Evolutionary conservation across 92 coral and sea anemone genomes (phyloP).

Genomic region (Blastomussa wellsi): DNA sequence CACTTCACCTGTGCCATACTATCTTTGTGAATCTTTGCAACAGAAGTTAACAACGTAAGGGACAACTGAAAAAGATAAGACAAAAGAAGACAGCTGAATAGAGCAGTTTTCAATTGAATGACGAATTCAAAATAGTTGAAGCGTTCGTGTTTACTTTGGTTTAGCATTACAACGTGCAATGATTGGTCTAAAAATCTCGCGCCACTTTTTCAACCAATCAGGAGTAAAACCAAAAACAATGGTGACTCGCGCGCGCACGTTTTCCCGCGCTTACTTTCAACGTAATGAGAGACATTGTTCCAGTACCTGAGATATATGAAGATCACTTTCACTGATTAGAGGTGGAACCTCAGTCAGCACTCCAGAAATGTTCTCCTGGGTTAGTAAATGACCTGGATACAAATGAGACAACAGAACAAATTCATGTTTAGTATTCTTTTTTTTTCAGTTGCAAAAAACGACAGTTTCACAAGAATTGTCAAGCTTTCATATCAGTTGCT

Average conservation of each 20-base stretch:
- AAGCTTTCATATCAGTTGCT: too few relatives aligned
- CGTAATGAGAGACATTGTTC: neutral
- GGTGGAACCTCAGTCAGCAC: slow-evolving; percentile 94
- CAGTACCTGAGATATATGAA: slow-evolving; percentile 94
- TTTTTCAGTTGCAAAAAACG: too few relatives aligned
- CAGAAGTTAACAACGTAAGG: slow-evolving; percentile 85
- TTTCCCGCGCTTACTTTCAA: too few relatives aligned
- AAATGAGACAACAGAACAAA: neutral
- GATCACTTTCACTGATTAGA: slow-evolving; percentile 88
- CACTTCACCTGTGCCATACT: slow-evolving; percentile 81
- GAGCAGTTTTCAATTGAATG: too few relatives aligned
- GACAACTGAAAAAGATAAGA: slow-evolving; percentile 69
- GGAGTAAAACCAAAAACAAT: too few relatives aligned
- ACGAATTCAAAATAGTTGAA: neutral
- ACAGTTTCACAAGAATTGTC: too few relatives aligned
- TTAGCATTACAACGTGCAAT: too few relatives aligned
- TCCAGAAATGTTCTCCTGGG: slow-evolving; percentile 77
- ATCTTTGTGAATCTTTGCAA: slow-evolving; percentile 88
- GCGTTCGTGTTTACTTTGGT: neutral
- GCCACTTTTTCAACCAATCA: too few relatives aligned
- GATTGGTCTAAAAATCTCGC: too few relatives aligned
- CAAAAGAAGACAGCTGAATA: neutral
- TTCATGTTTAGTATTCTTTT: too few relatives aligned
- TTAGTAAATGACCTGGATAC: slow-evolving; percentile 45
- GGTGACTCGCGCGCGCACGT: too few relatives aligned